These are phyloP conservation scores for Cyrtorhinus lividipennis DNA, from an alignment of 1,140 invertebrate genomes.

Conservation along the genomic window DNA sequence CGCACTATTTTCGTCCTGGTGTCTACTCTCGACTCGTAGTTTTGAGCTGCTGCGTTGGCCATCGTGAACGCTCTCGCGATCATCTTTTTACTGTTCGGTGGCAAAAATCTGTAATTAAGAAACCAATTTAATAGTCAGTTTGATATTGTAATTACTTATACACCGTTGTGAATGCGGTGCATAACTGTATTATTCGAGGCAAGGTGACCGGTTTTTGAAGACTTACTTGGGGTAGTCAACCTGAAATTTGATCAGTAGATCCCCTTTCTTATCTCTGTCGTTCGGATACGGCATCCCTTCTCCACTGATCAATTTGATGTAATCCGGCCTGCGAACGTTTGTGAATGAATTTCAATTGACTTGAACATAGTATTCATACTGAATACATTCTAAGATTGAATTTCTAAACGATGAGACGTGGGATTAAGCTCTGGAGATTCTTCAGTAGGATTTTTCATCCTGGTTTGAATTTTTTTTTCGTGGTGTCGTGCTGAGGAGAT, in stretches of 20 bases:
- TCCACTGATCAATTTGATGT: constrained; percentile 39
- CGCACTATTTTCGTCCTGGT: background rate
- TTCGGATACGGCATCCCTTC: constrained; percentile 46
- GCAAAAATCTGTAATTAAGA: background rate
- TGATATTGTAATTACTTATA: no score
- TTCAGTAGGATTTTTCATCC: background rate
- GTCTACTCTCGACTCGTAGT: background rate
- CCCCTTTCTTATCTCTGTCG: constrained; percentile 33
- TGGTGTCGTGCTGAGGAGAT: no score
- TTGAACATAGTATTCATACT: no score
- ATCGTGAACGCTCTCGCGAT: constrained; percentile 8
- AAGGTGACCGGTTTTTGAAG: background rate
- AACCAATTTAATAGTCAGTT: no score
- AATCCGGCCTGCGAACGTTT: constrained; percentile 40
- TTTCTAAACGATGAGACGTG: no score
- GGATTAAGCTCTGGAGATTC: no score
- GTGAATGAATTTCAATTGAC: no score
- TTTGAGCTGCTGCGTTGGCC: background rate
- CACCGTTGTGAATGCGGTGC: no score
- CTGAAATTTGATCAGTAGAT: constrained; percentile 39
- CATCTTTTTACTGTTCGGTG: constrained; percentile 10
- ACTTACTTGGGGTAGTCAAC: constrained; percentile 37
- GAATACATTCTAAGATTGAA: no score
- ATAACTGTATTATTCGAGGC: no score
- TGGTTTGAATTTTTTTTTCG: background rate